phyloP scores from a whole-genome alignment of 2,113 vertebrate species.

The Dendrocopos noguchii region DNA sequence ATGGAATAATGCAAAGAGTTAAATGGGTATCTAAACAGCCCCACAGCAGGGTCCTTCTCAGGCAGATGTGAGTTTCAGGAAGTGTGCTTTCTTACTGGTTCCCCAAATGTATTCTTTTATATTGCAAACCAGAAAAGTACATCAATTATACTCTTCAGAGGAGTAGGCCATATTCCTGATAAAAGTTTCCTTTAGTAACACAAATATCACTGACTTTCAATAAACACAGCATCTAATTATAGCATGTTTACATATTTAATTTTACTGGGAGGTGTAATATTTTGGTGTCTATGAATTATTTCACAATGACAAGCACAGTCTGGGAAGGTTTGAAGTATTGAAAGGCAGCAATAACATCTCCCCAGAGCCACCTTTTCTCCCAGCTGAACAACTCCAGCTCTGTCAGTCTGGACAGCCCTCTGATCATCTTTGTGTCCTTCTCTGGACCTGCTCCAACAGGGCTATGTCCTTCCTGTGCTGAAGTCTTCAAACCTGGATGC shows the following conservation, averaged over 20 bases:
- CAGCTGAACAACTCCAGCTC: not conserved
- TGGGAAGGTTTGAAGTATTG: not conserved
- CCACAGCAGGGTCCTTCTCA: constrained; percentile 46
- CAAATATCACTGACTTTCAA: not conserved
- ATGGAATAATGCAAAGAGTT: constrained; percentile 72
- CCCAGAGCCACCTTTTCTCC: not conserved
- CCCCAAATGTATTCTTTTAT: constrained; percentile 14
- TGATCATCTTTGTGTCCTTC: not conserved
- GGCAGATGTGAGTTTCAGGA: constrained; percentile 70
- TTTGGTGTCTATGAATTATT: not conserved
- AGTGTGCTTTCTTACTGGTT: constrained; percentile 20
- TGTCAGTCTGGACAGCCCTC: not conserved
- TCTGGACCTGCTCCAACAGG: not conserved
- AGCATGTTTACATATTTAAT: not conserved
- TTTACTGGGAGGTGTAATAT: not conserved
- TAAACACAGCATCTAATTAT: not conserved
- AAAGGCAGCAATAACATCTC: not conserved
- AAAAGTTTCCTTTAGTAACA: not conserved
- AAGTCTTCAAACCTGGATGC: not conserved
- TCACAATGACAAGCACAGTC: not conserved
- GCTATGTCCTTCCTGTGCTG: not conserved
- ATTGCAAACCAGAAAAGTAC: not conserved
- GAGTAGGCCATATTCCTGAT: not conserved
- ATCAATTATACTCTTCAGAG: not conserved
- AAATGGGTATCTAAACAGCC: constrained; percentile 72